Percentiles rank a stretch among this genome's conserved stretches.
Evolutionary conservation across 1,140 invertebrate species (phyloP).

Genomic region (Muscidifurax raptorellus): DNA sequence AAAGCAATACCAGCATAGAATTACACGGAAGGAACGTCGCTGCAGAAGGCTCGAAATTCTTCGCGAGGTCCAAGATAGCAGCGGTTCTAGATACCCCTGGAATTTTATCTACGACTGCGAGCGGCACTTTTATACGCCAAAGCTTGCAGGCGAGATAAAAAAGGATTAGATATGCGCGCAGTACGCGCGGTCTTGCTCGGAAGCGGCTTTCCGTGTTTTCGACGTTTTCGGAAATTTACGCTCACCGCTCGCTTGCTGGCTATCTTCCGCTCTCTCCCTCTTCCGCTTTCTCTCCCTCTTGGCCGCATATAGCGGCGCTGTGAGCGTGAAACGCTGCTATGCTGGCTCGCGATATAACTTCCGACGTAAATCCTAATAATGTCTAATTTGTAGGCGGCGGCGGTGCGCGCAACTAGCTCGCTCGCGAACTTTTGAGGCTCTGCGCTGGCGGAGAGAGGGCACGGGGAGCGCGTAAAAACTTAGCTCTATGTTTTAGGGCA

Average conservation of each 20-base stretch:
- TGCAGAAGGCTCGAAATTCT: too few relatives aligned
- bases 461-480: constrained; percentile 34
- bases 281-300: not conserved
- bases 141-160: not conserved
- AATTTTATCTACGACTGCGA: constrained; percentile 41
- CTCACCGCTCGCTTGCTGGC: not conserved
- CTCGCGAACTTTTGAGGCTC: constrained; percentile 6
- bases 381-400: constrained; percentile 66
- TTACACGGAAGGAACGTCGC: too few relatives aligned
- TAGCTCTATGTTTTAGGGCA: not conserved
- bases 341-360: constrained; percentile 64
- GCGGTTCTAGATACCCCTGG: not conserved
- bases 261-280: not conserved
- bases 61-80: too few relatives aligned
- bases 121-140: not conserved
- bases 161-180: not conserved
- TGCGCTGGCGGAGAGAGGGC: not conserved
- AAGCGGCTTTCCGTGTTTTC: constrained; percentile 61
- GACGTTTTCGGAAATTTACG: constrained; percentile 39
- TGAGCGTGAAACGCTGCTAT: constrained; percentile 47
- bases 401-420: not conserved
- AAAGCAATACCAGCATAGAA: not conserved
- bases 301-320: not conserved
- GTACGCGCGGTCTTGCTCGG: not conserved
- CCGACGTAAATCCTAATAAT: constrained; percentile 68